These are phyloP conservation scores for Peromyscus eremicus DNA, from an alignment of 2,797 vertebrate species.

Conservation along the genomic window DNA sequence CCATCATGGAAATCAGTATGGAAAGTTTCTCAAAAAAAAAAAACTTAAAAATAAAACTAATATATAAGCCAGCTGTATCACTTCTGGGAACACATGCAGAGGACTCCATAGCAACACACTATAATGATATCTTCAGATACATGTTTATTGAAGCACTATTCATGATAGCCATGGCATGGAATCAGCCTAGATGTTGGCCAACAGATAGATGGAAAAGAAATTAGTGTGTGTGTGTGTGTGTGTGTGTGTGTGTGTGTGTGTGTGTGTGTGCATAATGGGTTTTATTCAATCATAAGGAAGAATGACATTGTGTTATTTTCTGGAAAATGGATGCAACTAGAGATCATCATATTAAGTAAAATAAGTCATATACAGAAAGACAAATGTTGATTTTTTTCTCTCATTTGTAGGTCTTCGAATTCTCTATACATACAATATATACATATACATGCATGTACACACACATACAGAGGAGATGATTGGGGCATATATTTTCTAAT, in stretches of 20 bases:
- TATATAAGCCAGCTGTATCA: not conserved
- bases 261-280: not conserved
- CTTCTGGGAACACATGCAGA: not conserved
- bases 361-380: not conserved
- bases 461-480: not conserved
- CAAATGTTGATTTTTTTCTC: not conserved
- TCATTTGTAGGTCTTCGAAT: not conserved
- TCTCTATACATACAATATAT: not conserved
- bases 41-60: not conserved
- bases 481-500: not conserved
- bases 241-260: too few relatives aligned
- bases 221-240: not conserved
- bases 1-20: not conserved
- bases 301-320: not conserved
- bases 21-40: not conserved
- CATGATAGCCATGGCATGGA: not conserved
- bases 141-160: not conserved
- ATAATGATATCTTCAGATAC: not conserved
- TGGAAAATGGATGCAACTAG: not conserved
- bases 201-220: not conserved
- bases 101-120: not conserved
- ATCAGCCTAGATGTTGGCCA: not conserved
- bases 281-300: not conserved
- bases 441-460: not conserved
- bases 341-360: not conserved